Evolutionary conservation across 2,888 invertebrate genomes (phyloP).

Genomic region (Cylindroiulus punctatus): DNA sequence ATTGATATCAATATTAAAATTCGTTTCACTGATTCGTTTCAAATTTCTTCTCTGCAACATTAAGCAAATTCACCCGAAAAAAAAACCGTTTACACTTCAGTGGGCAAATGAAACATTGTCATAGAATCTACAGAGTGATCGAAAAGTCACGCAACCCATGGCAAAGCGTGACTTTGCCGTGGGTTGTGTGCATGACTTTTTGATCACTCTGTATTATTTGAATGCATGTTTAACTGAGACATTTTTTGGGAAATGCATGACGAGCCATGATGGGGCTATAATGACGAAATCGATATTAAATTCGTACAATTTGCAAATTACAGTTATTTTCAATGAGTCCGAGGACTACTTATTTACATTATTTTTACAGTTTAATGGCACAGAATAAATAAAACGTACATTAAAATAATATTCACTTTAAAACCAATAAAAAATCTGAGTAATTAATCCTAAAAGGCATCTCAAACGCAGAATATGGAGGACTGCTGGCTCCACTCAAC

Average conservation of each 20-base stretch:
- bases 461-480: neutral
- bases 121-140: neutral
- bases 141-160: too few relatives aligned
- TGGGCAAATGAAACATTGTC: slow-evolving; percentile 8
- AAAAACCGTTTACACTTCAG: neutral
- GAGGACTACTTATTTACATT: neutral
- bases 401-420: neutral
- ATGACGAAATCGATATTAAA: neutral
- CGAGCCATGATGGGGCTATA: neutral
- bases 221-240: neutral
- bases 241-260: neutral
- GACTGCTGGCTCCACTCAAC: too few relatives aligned
- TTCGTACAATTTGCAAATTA: neutral
- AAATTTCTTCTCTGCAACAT: neutral
- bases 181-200: too few relatives aligned
- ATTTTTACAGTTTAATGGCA: neutral
- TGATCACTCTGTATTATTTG: too few relatives aligned
- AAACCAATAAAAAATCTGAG: neutral
- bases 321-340: neutral
- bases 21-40: neutral
- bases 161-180: too few relatives aligned
- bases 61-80: neutral
- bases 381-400: neutral
- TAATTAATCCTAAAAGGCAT: neutral
- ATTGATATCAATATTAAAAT: neutral